phyloP scores from a whole-genome alignment of 2,113 vertebrate genomes.

The Oryzias curvinotus region DNA sequence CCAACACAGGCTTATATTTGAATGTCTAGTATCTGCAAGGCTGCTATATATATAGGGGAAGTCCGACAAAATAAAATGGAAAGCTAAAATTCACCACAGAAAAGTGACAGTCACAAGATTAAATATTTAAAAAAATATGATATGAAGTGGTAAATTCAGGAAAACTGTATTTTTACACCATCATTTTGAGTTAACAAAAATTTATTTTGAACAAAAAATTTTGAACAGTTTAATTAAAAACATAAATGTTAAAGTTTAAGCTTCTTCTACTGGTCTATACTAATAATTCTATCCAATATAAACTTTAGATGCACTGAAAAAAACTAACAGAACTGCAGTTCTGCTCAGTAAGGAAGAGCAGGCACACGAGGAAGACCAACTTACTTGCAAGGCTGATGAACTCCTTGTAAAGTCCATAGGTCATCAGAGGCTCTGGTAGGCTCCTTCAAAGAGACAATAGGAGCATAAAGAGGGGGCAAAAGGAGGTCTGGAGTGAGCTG shows the following conservation, averaged over 20 bases:
- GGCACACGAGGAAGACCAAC: conserved; percentile 33
- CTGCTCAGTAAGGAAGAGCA: conserved; percentile 1
- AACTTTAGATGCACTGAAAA: background rate
- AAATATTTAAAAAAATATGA: background rate
- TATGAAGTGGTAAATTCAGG: too few species aligned
- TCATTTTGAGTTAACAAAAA: too few species aligned
- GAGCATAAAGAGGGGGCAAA: conserved; percentile 17
- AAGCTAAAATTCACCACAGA: background rate
- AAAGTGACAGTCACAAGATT: background rate
- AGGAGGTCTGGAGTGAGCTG: conserved; percentile 53
- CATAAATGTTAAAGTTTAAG: too few species aligned
- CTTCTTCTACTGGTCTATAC: too few species aligned
- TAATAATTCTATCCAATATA: background rate
- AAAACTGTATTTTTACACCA: too few species aligned
- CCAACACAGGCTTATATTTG: background rate
- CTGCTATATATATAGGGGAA: background rate
- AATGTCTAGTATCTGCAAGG: background rate
- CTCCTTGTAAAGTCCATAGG: conserved; percentile 91
- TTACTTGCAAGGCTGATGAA: conserved; percentile 96
- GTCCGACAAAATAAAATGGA: background rate
- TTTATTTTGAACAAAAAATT: too few species aligned
- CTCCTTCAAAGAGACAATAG: conserved; percentile 80
- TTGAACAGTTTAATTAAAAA: too few species aligned
- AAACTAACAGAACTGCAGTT: background rate
- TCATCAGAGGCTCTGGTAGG: conserved; percentile 97